These are phyloP conservation scores for Noturus placidus DNA, from an alignment of 2,113 vertebrate species.

Conservation along the genomic window DNA sequence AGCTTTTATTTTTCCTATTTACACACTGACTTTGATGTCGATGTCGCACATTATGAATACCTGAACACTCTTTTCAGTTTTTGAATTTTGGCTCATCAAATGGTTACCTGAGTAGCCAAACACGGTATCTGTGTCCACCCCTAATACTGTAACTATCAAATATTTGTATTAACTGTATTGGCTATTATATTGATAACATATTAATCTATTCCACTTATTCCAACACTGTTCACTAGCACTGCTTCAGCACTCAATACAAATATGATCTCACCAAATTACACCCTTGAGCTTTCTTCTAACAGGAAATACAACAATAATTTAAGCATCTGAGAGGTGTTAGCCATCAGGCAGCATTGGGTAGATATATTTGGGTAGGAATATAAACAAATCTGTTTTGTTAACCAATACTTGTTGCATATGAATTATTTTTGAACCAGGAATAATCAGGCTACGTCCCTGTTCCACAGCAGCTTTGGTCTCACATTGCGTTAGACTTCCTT, in stretches of 20 bases:
- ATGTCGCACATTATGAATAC: too few relatives aligned
- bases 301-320: neutral
- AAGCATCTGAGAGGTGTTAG: neutral
- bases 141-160: neutral
- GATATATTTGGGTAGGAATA: neutral
- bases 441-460: neutral
- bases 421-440: neutral
- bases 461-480: too few relatives aligned
- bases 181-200: neutral
- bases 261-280: neutral
- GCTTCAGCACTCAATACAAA: neutral
- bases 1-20: too few relatives aligned
- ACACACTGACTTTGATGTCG: too few relatives aligned
- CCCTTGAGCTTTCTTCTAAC: neutral
- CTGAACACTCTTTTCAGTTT: too few relatives aligned
- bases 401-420: neutral
- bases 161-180: neutral
- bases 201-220: neutral
- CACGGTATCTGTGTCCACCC: neutral
- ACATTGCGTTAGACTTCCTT: too few relatives aligned
- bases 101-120: neutral
- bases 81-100: too few relatives aligned
- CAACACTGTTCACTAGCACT: neutral
- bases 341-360: neutral
- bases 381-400: neutral